Evolutionary conservation across 2,113 vertebrate genomes (phyloP).

Genomic region (Progne subis): DNA sequence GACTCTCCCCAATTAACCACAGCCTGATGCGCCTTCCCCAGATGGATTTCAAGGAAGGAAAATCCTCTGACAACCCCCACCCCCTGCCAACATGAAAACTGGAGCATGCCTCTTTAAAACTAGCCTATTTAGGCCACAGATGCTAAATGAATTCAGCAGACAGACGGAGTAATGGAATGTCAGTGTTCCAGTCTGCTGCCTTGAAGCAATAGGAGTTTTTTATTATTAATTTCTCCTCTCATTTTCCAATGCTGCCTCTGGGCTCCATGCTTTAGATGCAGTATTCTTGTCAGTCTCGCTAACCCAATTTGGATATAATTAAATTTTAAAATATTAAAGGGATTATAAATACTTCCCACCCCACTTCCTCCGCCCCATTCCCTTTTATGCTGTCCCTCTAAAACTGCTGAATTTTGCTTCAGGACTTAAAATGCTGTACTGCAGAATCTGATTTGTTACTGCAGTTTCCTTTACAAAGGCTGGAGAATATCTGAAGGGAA

Average conservation of each 20-base stretch:
- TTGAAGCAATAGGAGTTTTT: conserved; percentile 68
- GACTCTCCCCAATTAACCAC: neutral
- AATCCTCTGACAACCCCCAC: conserved; percentile 23
- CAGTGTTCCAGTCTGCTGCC: conserved; percentile 77
- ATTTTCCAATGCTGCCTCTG: conserved; percentile 71
- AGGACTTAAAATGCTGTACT: conserved; percentile 43
- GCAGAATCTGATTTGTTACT: conserved; percentile 56
- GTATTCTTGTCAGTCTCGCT: conserved; percentile 63
- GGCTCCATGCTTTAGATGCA: conserved; percentile 66
- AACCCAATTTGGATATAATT: conserved; percentile 75
- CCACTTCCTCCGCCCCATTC: conserved; percentile 9
- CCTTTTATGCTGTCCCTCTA: conserved; percentile 49
- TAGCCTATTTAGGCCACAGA: conserved; percentile 75
- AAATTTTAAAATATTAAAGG: conserved; percentile 73
- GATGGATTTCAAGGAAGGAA: neutral
- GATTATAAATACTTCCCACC: conserved; percentile 67
- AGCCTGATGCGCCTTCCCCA: neutral
- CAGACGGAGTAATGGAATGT: conserved; percentile 77
- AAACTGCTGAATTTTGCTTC: conserved; percentile 61
- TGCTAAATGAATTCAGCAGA: conserved; percentile 78
- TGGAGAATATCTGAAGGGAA: conserved; percentile 38
- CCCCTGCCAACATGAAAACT: conserved; percentile 37
- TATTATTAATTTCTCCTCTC: conserved; percentile 75
- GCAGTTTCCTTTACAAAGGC: conserved; percentile 42
- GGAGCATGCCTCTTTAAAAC: conserved; percentile 70